Conservation (phyloP, 1,140 invertebrate species). For the Gryllus bimaculatus region DNA sequence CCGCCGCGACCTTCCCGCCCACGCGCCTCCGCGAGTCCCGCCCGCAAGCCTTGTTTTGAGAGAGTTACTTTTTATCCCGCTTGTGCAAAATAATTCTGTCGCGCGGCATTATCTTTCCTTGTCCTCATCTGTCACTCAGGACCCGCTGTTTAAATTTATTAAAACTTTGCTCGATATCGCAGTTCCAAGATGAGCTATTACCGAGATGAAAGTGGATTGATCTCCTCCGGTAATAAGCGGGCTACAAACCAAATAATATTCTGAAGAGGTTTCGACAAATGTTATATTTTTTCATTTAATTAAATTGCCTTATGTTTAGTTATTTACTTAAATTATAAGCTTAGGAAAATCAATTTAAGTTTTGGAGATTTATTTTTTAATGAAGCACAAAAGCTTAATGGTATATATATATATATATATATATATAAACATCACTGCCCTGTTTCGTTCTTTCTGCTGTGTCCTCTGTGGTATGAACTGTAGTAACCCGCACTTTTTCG, state of each 20-base stretch:
- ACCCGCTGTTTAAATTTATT: background rate
- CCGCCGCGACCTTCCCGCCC: too few relatives aligned
- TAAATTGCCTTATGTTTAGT: background rate
- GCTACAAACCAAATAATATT: background rate
- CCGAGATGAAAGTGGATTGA: background rate
- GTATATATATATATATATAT: too few relatives aligned
- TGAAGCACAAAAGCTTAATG: too few relatives aligned
- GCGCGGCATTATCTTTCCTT: background rate
- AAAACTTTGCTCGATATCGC: background rate
- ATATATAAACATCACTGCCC: too few relatives aligned
- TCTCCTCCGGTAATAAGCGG: background rate
- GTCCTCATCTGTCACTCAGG: background rate
- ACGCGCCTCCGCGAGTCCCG: too few relatives aligned
- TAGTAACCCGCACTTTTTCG: too few relatives aligned
- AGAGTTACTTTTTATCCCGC: background rate
- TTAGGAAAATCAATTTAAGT: too few relatives aligned
- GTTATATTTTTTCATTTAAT: background rate
- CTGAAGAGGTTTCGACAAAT: background rate
- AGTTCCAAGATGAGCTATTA: background rate
- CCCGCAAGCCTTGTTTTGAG: background rate
- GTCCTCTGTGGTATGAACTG: too few relatives aligned
- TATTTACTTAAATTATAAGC: background rate
- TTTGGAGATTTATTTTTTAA: too few relatives aligned
- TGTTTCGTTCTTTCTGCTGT: too few relatives aligned
- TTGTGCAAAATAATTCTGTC: background rate